phyloP scores from a whole-genome alignment of 2,888 invertebrate species.

The Calameuta idolon region DNA sequence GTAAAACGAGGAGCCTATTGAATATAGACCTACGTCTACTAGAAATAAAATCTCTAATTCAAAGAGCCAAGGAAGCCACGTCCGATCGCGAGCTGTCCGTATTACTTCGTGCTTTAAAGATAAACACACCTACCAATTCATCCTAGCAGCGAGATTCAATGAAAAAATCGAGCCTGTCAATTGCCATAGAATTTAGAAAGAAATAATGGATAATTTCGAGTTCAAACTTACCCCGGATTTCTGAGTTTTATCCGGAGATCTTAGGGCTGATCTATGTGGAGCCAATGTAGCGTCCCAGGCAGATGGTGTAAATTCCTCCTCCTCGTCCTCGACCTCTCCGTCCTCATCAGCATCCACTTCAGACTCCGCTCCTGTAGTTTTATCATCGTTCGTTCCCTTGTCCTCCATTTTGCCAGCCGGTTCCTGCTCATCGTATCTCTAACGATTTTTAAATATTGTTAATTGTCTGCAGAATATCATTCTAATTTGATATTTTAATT shows the following conservation, averaged over 20 bases:
- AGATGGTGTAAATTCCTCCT: slow-evolving; percentile 79
- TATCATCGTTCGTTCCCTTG: slow-evolving; percentile 22
- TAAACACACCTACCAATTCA: slow-evolving; percentile 59
- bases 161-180: slow-evolving; percentile 34
- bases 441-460: background rate
- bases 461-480: background rate
- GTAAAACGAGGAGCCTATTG: background rate
- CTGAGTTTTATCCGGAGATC: slow-evolving; percentile 71
- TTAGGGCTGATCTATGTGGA: slow-evolving; percentile 80
- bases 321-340: slow-evolving; percentile 76
- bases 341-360: slow-evolving; percentile 54
- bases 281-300: slow-evolving; percentile 84
- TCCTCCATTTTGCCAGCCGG: slow-evolving; percentile 19
- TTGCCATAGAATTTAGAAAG: slow-evolving; percentile 20
- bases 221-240: slow-evolving; percentile 61
- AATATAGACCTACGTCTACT: background rate
- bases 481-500: background rate
- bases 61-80: background rate
- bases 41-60: background rate
- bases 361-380: slow-evolving; percentile 22
- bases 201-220: slow-evolving; percentile 7
- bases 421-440: slow-evolving; percentile 8
- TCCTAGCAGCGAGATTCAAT: slow-evolving; percentile 58
- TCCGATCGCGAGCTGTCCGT: background rate
- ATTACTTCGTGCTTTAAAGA: background rate